Evolutionary conservation across 1,140 invertebrate species (phyloP), one percentile per base, ranked within the genome.

Genomic region (Planococcus citri): DNA sequence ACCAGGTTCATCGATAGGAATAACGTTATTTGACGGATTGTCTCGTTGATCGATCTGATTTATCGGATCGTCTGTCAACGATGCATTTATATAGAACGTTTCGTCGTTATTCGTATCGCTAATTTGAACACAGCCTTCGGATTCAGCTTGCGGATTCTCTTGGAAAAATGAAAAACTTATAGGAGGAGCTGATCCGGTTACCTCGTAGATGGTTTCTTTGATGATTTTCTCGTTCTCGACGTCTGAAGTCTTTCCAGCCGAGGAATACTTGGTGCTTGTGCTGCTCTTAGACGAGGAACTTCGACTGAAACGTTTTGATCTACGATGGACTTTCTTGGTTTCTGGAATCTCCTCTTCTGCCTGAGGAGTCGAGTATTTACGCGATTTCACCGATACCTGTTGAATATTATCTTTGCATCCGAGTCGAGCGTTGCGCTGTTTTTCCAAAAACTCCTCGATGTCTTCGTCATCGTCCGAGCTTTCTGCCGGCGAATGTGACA

Each of bases 391-490:
- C 3, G 60, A 20, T 24, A 24, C 25, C 22, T 24, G 60, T 14
- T 10, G 22, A 12, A 21, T 22, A 24, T 25, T 20, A 24, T 64
- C 60, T 9, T 25, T 27, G 60, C 20, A 64, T 10, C 60, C 60
- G 60, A 64, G 60, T 24, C 60, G 9, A 25, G 25, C 60, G 22
- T 64, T 64, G 25, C 60, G 60, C 24, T 64, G 60, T 64, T 64
- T 64, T 21, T 64, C 60, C 14, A 64, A 25, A 17, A 64, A 64
- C 22, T 64, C 60, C 24, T 64, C 60, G 60, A 64, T 24, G 17
- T 64, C 60, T 64, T 64, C 60, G 60, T 64, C 60, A 4, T 64
- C 60, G 60, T 64, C 60, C 2, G 60, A 64, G 60, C 60, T 64
- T 8, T 14, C 6, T 8, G 6, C 57, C n/a, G n/a, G n/a, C n/a